These are phyloP conservation scores for Papilio polyxenes DNA, from an alignment of 1,140 invertebrate species.

Conservation along the genomic window DNA sequence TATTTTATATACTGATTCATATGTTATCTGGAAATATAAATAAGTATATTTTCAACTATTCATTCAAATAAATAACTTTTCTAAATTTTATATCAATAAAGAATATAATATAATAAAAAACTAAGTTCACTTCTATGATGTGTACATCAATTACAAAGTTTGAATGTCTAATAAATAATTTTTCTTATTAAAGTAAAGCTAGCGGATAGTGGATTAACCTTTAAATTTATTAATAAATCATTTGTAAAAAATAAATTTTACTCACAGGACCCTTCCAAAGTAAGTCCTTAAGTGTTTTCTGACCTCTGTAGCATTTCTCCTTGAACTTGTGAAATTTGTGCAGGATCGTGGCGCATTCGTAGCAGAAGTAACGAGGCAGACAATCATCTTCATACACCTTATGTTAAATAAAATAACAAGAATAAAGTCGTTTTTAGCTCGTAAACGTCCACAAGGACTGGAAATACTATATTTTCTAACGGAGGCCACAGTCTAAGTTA, in stretches of 20 bases:
- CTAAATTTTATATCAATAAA: too few species aligned
- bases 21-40: slow-evolving; percentile 57
- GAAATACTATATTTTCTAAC: too few species aligned
- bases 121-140: neutral
- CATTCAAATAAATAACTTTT: too few species aligned
- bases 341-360: slow-evolving; percentile 65
- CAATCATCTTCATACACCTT: slow-evolving; percentile 57
- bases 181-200: too few species aligned
- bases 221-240: neutral
- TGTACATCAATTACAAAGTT: neutral
- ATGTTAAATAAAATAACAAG: neutral
- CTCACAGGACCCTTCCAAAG: slow-evolving; percentile 61
- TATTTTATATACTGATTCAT: slow-evolving; percentile 58
- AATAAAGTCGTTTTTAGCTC: slow-evolving; percentile 30
- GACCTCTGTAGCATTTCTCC: slow-evolving; percentile 64
- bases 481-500: too few species aligned
- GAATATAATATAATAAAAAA: neutral
- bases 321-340: slow-evolving; percentile 73
- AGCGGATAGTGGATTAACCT: too few species aligned
- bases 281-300: slow-evolving; percentile 59
- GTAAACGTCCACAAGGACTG: too few species aligned
- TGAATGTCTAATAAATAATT: too few species aligned
- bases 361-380: slow-evolving; percentile 66
- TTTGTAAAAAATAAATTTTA: slow-evolving; percentile 27
- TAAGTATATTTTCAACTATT: neutral